A percentile compares a stretch with the other conserved stretches of the same genome.
These are phyloP conservation scores for Hololepta plana DNA, from an alignment of 2,888 invertebrate genomes.

Conservation along the genomic window DNA sequence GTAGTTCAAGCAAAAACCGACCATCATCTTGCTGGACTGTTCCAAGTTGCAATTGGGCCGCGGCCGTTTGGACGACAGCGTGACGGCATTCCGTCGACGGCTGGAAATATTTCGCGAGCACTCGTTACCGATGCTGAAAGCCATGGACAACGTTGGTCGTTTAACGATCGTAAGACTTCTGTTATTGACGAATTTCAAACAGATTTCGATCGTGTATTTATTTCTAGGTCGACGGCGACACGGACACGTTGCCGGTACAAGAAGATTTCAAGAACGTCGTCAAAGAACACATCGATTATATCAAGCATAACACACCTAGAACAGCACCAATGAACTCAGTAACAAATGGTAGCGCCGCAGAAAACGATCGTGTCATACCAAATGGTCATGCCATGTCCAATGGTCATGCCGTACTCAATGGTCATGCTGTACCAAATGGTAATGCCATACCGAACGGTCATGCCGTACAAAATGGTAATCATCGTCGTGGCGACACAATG, in stretches of 20 bases:
- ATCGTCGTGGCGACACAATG: constrained; percentile 10
- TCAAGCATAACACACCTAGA: constrained; percentile 22
- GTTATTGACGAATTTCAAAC: constrained; percentile 1
- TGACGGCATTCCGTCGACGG: constrained; percentile 65
- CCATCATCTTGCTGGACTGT: constrained; percentile 74
- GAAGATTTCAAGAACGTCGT: constrained; percentile 56
- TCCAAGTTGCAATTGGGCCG: constrained; percentile 77
- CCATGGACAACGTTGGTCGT: constrained; percentile 62
- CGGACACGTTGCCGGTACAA: constrained; percentile 60
- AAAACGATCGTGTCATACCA: constrained; percentile 7
- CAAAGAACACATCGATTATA: constrained; percentile 46
- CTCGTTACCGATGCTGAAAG: constrained; percentile 76
- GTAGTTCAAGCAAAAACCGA: constrained; percentile 60
- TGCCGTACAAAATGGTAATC: constrained; percentile 1
- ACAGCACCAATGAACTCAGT: neutral
- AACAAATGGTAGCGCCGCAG: constrained; percentile 4
- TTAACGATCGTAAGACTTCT: constrained; percentile 57
- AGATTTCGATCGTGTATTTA: constrained; percentile 2
- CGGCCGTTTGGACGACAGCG: constrained; percentile 70
- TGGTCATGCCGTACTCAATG: constrained; percentile 7
- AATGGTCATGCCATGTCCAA: constrained; percentile 8
- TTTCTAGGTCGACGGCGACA: constrained; percentile 66
- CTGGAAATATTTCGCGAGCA: constrained; percentile 75
- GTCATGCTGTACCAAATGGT: constrained; percentile 6
- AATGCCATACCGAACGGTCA: constrained; percentile 5